These are phyloP conservation scores for Phalanger gymnotis DNA, from an alignment of 2,797 vertebrate species.

Conservation along the genomic window DNA sequence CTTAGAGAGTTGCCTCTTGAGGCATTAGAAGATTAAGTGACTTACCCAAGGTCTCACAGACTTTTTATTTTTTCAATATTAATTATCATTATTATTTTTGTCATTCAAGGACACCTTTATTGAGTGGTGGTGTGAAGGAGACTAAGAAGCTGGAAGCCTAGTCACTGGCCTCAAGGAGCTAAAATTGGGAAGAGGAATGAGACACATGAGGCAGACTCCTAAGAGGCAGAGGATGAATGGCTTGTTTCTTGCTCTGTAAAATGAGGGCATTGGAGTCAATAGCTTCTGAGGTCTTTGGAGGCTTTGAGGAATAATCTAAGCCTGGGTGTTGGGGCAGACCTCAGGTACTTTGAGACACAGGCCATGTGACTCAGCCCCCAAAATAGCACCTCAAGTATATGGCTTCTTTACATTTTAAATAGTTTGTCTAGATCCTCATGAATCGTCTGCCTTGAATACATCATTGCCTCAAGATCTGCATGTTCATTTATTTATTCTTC, in stretches of 20 bases:
- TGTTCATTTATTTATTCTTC: not conserved
- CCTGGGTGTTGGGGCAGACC: not conserved
- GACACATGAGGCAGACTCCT: not conserved
- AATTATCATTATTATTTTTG: not conserved
- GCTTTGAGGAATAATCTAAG: not conserved
- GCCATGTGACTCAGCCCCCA: not conserved
- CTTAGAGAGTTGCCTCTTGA: not conserved
- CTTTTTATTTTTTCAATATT: not conserved
- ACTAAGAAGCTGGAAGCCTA: not conserved
- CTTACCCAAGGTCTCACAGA: not conserved
- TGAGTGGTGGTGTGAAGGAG: not conserved
- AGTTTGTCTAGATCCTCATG: not conserved
- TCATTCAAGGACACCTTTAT: not conserved
- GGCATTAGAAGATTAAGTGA: not conserved
- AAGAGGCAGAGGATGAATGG: not conserved
- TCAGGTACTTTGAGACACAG: not conserved
- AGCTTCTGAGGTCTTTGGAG: not conserved
- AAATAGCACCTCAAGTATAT: not conserved
- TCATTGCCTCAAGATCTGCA: not conserved
- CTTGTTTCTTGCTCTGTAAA: not conserved
- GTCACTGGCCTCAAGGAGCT: not conserved
- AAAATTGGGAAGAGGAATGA: not conserved
- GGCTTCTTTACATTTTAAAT: slow-evolving; percentile 60
- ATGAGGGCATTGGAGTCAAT: not conserved
- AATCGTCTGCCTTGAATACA: not conserved